Conservation (phyloP, 2,113 vertebrate genomes). For the Cebidichthys violaceus region DNA sequence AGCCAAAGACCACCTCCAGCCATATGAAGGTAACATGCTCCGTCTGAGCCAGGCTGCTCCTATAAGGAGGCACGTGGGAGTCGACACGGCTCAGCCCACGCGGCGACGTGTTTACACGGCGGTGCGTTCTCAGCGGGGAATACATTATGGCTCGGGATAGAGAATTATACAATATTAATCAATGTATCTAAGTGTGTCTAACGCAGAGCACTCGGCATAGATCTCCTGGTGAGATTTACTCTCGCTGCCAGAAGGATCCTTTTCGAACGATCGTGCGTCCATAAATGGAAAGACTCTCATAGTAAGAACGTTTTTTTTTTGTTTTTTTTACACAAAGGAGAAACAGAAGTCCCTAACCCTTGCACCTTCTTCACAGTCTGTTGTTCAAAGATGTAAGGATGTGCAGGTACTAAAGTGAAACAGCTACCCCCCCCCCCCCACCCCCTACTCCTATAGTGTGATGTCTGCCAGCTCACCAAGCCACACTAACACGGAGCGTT, state of each 20-base stretch:
- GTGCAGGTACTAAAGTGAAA: slow-evolving; percentile 68
- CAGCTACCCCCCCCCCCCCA: slow-evolving; percentile 46
- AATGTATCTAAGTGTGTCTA: slow-evolving; percentile 28
- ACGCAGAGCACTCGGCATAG: background rate
- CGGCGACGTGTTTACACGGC: slow-evolving; percentile 65
- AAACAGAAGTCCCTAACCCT: slow-evolving; percentile 55
- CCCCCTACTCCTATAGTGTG: slow-evolving; percentile 44
- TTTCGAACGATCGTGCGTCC: slow-evolving; percentile 23
- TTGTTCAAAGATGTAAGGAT: slow-evolving; percentile 66
- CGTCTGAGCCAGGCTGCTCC: slow-evolving; percentile 68
- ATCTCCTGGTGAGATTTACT: slow-evolving; percentile 16
- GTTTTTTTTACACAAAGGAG: slow-evolving; percentile 20
- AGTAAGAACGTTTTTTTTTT: background rate
- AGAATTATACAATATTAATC: slow-evolving; percentile 57
- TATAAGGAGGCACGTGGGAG: slow-evolving; percentile 75
- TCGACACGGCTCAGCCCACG: slow-evolving; percentile 71
- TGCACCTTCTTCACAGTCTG: slow-evolving; percentile 47
- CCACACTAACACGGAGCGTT: slow-evolving; percentile 61
- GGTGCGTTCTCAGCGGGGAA: slow-evolving; percentile 52
- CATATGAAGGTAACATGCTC: slow-evolving; percentile 62
- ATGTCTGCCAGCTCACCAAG: slow-evolving; percentile 68
- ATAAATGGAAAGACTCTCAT: slow-evolving; percentile 14
- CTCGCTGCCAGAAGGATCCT: background rate
- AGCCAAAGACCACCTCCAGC: slow-evolving; percentile 62
- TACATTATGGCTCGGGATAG: slow-evolving; percentile 39